Base-by-base conservation (phyloP, 2,888 invertebrate species). In the Apamea epomidion region DNA sequence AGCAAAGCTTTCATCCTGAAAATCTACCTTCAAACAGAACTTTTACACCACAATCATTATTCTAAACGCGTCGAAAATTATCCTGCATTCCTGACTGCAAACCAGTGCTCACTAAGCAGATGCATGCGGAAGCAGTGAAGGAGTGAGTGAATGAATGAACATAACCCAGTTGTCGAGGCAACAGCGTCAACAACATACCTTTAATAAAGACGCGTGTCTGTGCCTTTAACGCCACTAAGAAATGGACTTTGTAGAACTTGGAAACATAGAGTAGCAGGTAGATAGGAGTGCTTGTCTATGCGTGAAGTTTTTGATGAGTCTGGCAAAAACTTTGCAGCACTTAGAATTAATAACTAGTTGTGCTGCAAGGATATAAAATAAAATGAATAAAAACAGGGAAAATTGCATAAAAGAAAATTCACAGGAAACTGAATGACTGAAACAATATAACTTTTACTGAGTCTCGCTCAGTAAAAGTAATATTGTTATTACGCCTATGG, bases 121-220 rank as follows among this genome's bases (percentile, higher is more conserved):
- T 83, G 76, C 80, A 89, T 77, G 79, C 91, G 89, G 85, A 89
- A 88, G 83, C 80, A 71, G 48, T 58, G 68, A 79, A 72, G 51
- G 60, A 83, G 5, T 58, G 72, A 82, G 60, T 83, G 87, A 79
- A 81, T 83, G 89, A 89, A 84, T 88, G 84, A 82, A 87, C 85
- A 89, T 90, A 91, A 87, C 91, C 91, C 70, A 91, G 87, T 91
- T 83, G 75, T 80, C 58, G 71, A 60, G 71, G 74, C 93, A 93
- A 89, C 93, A 93, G 93, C 82, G 88, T 90, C 88, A 93, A 93
- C 91, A 92, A 84, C 81, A 87, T 89, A 87, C 82, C 77, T 88
- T 82, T 91, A 91, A 92, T 91, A 91, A 88, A 92, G 92, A 91
- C 84, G 74, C 89, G 84, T 71, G 88, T 87, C 87, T 87, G 83